Evolutionary conservation across 1,140 invertebrate species (phyloP).

Genomic region (Probaryconus sp.): DNA sequence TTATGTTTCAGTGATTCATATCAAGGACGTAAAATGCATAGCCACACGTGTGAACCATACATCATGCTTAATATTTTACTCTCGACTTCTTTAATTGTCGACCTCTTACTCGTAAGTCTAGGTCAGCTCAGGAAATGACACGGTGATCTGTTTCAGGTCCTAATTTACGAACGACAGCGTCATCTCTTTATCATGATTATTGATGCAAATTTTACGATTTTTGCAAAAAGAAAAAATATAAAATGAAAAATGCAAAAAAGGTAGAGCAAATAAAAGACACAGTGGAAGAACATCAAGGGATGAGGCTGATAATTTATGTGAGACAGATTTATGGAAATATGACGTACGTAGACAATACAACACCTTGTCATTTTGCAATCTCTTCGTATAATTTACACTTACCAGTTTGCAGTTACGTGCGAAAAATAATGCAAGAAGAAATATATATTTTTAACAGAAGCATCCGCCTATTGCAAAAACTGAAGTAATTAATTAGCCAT

Average conservation of each 20-base stretch:
- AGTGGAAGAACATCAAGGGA: too few species aligned
- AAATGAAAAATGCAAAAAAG: background rate
- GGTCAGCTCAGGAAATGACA: conserved; percentile 7
- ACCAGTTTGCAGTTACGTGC: too few species aligned
- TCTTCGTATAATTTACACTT: background rate
- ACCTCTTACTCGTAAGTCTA: conserved; percentile 15
- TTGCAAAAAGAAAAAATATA: too few species aligned
- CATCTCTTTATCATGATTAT: background rate
- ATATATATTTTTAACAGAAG: too few species aligned
- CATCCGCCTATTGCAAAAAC: too few species aligned
- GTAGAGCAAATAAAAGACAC: too few species aligned
- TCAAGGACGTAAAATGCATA: conserved; percentile 28
- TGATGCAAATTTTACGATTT: too few species aligned
- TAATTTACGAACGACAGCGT: background rate
- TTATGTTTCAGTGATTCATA: conserved; percentile 33
- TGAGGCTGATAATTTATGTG: background rate
- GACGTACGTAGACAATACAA: background rate
- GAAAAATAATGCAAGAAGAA: too few species aligned
- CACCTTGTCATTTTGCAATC: background rate
- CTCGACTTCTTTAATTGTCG: conserved; percentile 28
- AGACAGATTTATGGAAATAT: background rate
- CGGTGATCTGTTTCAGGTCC: conserved; percentile 4
- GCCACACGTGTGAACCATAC: conserved; percentile 32
- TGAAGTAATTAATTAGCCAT: too few species aligned
- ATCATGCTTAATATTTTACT: conserved; percentile 36